These are phyloP conservation scores for Alosa sapidissima DNA, from an alignment of 2,797 vertebrate species.

Conservation along the genomic window DNA sequence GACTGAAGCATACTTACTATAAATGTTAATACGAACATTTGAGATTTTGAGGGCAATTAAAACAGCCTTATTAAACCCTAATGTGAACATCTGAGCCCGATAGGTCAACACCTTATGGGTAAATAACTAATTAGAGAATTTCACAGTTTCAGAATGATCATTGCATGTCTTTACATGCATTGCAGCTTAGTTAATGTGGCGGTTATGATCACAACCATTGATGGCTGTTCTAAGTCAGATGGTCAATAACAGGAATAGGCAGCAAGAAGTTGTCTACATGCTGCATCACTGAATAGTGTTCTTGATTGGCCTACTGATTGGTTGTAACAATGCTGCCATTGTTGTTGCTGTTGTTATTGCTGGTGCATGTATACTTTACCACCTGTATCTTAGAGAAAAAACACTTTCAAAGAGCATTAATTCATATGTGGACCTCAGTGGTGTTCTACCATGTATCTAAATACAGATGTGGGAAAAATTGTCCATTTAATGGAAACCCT, in stretches of 20 bases:
- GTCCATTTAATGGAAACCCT: constrained; percentile 53
- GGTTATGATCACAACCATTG: not conserved
- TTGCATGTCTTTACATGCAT: not conserved
- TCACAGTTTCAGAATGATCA: not conserved
- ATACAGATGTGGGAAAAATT: constrained; percentile 53
- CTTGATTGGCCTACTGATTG: not conserved
- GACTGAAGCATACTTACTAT: not conserved
- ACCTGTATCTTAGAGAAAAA: not conserved
- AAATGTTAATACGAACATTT: not conserved
- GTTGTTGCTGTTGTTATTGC: not conserved
- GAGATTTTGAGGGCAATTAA: not conserved
- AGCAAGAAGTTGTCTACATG: not conserved
- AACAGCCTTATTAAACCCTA: not conserved
- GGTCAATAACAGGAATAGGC: not conserved
- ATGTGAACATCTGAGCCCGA: not conserved
- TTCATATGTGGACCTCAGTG: constrained; percentile 45
- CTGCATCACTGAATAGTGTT: not conserved
- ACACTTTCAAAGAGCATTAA: constrained; percentile 21
- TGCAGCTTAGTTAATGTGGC: not conserved
- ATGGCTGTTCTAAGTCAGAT: not conserved
- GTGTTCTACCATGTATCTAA: constrained; percentile 46
- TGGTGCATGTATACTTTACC: not conserved
- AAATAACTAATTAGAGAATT: not conserved
- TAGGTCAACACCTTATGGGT: not conserved
- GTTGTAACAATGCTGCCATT: not conserved